These are phyloP conservation scores for Drosophila subsilvestris DNA, from an alignment of 2,888 invertebrate genomes.

Conservation along the genomic window DNA sequence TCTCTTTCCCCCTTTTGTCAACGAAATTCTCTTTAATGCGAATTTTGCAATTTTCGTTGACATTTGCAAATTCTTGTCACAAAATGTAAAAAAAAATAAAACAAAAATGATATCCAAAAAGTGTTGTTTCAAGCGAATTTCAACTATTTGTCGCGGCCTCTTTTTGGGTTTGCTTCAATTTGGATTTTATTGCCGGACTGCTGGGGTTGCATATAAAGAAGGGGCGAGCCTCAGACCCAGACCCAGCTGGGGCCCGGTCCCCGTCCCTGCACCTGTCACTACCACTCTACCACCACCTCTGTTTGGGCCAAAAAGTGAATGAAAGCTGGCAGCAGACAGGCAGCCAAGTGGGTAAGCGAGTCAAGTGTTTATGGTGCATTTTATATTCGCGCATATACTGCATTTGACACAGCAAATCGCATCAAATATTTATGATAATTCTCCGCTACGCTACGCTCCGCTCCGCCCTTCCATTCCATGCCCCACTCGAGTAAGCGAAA, in stretches of 20 bases:
- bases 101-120: not conserved
- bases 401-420: conserved; percentile 61
- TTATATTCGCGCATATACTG: conserved; percentile 15
- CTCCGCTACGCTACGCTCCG: conserved; percentile 10
- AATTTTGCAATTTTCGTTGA: conserved; percentile 71
- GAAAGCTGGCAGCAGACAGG: conserved; percentile 50
- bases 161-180: conserved; percentile 44
- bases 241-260: too few relatives aligned
- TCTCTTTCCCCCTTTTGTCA: conserved; percentile 47
- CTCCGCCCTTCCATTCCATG: not conserved
- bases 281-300: not conserved
- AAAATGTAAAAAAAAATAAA: conserved; percentile 34
- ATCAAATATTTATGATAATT: conserved; percentile 71
- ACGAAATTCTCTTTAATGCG: conserved; percentile 67
- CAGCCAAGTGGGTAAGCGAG: conserved; percentile 59
- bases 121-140: conserved; percentile 57
- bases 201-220: conserved; percentile 76
- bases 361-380: conserved; percentile 60
- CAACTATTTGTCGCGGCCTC: conserved; percentile 70
- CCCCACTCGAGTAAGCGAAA: not conserved
- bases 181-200: conserved; percentile 37
- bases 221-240: conserved; percentile 10
- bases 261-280: not conserved
- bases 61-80: conserved; percentile 83
- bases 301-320: conserved; percentile 62